Percentiles rank a stretch among this genome's conserved stretches.
Evolutionary conservation across 2,113 vertebrate species (phyloP).

Genomic region (Lepus timidus): DNA sequence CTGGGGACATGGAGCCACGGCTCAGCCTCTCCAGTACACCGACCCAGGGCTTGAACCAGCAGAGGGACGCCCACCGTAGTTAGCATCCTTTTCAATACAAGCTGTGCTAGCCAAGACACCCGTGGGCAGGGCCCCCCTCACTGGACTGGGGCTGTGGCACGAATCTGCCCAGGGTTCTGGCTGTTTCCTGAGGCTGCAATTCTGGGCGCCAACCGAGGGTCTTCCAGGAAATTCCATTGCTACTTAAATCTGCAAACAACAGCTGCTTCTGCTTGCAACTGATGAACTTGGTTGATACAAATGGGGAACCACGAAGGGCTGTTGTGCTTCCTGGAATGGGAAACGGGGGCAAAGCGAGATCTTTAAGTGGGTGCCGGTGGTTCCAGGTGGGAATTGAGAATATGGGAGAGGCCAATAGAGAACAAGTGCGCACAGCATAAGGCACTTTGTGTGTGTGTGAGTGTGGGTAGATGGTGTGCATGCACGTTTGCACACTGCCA

Average conservation of each 20-base stretch:
- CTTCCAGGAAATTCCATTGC: neutral
- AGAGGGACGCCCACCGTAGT: neutral
- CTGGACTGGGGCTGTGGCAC: too few relatives aligned
- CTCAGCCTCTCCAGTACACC: neutral
- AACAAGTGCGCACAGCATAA: neutral
- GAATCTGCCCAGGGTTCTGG: neutral
- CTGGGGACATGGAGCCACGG: neutral
- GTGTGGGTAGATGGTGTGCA: too few relatives aligned
- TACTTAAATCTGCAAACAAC: neutral
- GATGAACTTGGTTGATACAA: neutral
- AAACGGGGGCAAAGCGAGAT: neutral
- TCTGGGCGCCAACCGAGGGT: neutral
- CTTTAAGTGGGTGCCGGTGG: neutral
- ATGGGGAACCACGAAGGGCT: neutral
- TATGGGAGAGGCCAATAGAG: neutral
- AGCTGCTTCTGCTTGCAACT: neutral
- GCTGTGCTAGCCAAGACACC: too few relatives aligned
- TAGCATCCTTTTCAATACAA: neutral
- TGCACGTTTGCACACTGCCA: neutral
- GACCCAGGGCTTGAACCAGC: neutral
- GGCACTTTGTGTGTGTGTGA: neutral
- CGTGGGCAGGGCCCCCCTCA: neutral
- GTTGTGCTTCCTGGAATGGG: neutral
- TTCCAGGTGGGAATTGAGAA: neutral
- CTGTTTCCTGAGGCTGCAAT: neutral